These are phyloP conservation scores for Chaetops frenatus DNA, from an alignment of 2,113 vertebrate genomes.

Conservation along the genomic window DNA sequence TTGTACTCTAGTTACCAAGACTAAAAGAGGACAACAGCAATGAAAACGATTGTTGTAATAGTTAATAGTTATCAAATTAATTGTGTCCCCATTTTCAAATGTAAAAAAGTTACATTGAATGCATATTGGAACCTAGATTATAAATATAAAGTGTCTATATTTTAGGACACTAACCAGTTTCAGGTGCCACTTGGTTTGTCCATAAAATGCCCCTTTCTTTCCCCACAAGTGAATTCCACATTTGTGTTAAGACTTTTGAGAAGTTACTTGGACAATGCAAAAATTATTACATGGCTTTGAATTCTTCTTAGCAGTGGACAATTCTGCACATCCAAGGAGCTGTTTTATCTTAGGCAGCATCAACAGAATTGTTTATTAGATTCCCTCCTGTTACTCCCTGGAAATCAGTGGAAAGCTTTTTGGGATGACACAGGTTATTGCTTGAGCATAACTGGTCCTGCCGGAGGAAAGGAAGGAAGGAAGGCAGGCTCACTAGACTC, in stretches of 20 bases:
- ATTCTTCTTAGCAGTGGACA: neutral
- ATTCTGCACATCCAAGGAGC: neutral
- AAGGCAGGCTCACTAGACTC: neutral
- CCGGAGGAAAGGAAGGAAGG: neutral
- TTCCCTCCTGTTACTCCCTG: neutral
- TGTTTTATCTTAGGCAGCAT: neutral
- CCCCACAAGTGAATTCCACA: neutral
- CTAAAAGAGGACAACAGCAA: neutral
- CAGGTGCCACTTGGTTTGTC: neutral
- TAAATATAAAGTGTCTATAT: neutral
- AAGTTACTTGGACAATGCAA: neutral
- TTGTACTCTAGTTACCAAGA: neutral
- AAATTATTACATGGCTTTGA: neutral
- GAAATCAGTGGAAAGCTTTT: neutral
- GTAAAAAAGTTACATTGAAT: neutral
- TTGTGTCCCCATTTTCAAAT: neutral
- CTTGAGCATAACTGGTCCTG: neutral
- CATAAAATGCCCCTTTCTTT: neutral
- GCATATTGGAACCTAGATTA: neutral
- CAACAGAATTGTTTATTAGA: conserved; percentile 38
- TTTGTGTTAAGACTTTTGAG: neutral
- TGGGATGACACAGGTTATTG: neutral
- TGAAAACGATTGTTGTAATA: neutral
- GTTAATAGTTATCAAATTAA: neutral
- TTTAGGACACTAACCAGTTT: neutral